Base-by-base conservation (phyloP, 1,140 invertebrate species). In the Berghia stephanieae region DNA sequence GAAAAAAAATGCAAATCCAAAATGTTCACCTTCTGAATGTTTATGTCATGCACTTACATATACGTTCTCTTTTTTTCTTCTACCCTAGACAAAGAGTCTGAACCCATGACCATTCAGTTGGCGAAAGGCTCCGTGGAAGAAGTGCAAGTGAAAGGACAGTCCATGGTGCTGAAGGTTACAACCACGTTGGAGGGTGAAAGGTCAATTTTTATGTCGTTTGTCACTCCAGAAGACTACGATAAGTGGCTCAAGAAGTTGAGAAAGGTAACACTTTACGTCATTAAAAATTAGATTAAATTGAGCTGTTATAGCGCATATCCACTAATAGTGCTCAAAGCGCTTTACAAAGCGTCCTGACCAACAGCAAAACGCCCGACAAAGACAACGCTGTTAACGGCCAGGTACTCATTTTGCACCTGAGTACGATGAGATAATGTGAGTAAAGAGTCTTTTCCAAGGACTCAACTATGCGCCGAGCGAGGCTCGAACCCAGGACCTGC, bases 101-200 rank as follows among this genome's bases (percentile, higher is more conserved):
- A 84, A 44, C 86, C 87, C 34, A 84, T 83, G 16, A 77, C 85
- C 10, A 80, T 89, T 4, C 87, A 90, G 78, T 69, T 90, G 27
- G 86, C 87, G 6, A 87, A 87, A 78, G 89, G 88, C 21, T 80
- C 82, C 24, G 87, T 89, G 21, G 88, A 90, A 69, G 88, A 88
- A 68, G 83, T 86, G 4, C 81, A 85, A 52, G 68, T 86, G 49
- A 89, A 89, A 83, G 85, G 84, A 80, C 86, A 88, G 77, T 77
- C 80, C 0, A 57, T 82, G 70, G 86, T 85, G 46, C 80, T 90
- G 43, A 89, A 88, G 77, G 36, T 89, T 60, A 89, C 88, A 10
- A 83, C 84, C 1, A 83, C 84, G 18, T 57, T 84, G 18, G 83
- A 87, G 66, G 84, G 85, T 60, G 87, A 88, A 78, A 84, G 85